Base-by-base conservation (phyloP, 2,888 invertebrate species). In the Amblyjoppa fuscipennis region DNA sequence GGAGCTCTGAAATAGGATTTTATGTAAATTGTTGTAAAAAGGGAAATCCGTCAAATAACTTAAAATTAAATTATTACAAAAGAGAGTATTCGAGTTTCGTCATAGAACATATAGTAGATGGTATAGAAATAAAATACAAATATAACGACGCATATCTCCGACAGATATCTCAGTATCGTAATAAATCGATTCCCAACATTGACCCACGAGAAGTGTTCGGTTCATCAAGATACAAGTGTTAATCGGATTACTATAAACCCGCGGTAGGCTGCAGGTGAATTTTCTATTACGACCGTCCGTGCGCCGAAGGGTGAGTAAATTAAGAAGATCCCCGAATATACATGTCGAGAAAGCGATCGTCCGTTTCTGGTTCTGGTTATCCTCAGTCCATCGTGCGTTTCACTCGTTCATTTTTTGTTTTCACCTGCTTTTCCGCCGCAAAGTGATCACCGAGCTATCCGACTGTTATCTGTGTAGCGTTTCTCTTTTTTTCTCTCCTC, bases 351-450 rank as follows among this genome's bases (percentile, higher is more conserved):
- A 70, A 76, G 51, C 68, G 59, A 59, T 69, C 45, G 49, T 28
- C 28, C 61, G 59, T 28, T 68, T 49, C 69, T 34, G 49, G 25
- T 59, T 16, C 28, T 28, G 38, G 34, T 69, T 28, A 11, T 81
- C 25, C 59, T 49, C 16, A 69, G 64, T 25, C n/a, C 25, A 25
- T 28, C 25, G 34, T 45, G 38, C 16, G 5, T 56, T 66, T 13
- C 13, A 45, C 13, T 28, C n/a, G 41, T 76, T 51, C 25, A 34
- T 64, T 25, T 64, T 61, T 86, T 84, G 20, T 20, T 87, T 87
- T 84, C 87, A 87, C 87, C 87, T 87, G 87, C 87, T 86, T 86
- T 86, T 81, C 85, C 82, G 51, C 56, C 78, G 83, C 51, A 25
- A 41, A 64, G 31, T 41, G 28, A 56, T 56, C 56, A 56, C 51